Percentiles rank a stretch among this genome's conserved stretches.
These are phyloP conservation scores for Lepeophtheirus salmonis DNA, from an alignment of 1,140 invertebrate genomes.

Conservation along the genomic window DNA sequence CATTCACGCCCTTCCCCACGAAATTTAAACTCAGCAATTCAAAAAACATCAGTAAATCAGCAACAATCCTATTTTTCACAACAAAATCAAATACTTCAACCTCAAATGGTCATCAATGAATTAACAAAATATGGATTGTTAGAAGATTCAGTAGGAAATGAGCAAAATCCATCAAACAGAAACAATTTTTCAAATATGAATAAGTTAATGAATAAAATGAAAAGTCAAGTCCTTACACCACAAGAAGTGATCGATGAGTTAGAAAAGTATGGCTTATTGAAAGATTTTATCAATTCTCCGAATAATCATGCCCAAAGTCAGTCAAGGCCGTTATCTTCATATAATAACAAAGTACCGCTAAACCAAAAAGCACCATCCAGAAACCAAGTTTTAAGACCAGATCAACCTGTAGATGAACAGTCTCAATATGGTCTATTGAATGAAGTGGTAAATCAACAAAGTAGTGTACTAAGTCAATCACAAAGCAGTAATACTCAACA, in stretches of 20 bases:
- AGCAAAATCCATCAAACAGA: no score
- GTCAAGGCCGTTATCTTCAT: no score
- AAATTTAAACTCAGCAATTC: no score
- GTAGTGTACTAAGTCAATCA: not conserved
- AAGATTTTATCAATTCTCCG: not conserved
- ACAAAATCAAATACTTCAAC: not conserved
- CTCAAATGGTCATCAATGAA: not conserved
- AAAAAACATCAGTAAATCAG: no score
- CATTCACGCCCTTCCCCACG: no score
- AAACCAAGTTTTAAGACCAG: not conserved
- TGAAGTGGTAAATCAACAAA: not conserved
- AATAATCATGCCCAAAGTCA: not conserved
- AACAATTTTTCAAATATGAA: no score
- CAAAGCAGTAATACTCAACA: not conserved
- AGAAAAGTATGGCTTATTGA: not conserved
- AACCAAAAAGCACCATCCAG: not conserved
- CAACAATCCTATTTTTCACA: no score
- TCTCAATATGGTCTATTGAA: not conserved
- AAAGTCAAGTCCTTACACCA: not conserved
- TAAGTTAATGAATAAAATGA: no score
- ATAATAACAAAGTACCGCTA: no score
- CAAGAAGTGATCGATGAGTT: not conserved
- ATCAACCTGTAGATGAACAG: not conserved
- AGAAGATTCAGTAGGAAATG: no score
- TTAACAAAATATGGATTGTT: no score